These are phyloP conservation scores for Oscheius onirici DNA, from an alignment of 2,888 invertebrate genomes.

Conservation along the genomic window DNA sequence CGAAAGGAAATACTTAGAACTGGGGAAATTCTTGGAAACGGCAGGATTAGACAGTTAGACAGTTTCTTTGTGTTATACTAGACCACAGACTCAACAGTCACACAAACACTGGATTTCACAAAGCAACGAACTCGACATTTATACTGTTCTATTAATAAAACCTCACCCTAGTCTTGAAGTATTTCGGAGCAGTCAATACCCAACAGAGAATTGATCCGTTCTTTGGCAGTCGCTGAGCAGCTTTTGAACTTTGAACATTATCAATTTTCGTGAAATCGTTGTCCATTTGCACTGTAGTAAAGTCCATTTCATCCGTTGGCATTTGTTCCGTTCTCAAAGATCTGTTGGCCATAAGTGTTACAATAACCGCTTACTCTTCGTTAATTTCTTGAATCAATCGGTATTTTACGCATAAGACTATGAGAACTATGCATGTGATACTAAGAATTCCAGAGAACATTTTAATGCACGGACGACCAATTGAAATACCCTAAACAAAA, in stretches of 20 bases:
- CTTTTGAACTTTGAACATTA: constrained; percentile 37
- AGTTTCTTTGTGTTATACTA: too few relatives aligned
- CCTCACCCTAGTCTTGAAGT: constrained; percentile 44
- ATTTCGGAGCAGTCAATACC: constrained; percentile 44
- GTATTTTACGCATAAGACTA: too few relatives aligned
- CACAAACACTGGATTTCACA: too few relatives aligned
- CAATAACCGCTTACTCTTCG: not conserved
- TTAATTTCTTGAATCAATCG: not conserved
- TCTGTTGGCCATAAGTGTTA: not conserved
- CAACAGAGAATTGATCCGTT: constrained; percentile 51
- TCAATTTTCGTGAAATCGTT: not conserved
- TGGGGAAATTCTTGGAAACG: not conserved
- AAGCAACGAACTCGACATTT: too few relatives aligned
- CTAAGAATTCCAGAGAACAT: too few relatives aligned
- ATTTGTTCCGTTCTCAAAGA: too few relatives aligned
- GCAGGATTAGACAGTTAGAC: too few relatives aligned
- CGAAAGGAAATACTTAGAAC: not conserved
- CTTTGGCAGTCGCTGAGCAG: constrained; percentile 39
- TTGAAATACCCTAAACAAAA: too few relatives aligned
- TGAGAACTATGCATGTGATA: too few relatives aligned
- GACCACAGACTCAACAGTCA: too few relatives aligned
- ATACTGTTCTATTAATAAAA: too few relatives aligned
- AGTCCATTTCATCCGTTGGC: not conserved
- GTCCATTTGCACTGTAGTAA: not conserved
- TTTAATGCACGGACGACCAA: too few relatives aligned